Base-by-base conservation (phyloP, 2,113 vertebrate genomes). In the Antidorcas marsupialis region DNA sequence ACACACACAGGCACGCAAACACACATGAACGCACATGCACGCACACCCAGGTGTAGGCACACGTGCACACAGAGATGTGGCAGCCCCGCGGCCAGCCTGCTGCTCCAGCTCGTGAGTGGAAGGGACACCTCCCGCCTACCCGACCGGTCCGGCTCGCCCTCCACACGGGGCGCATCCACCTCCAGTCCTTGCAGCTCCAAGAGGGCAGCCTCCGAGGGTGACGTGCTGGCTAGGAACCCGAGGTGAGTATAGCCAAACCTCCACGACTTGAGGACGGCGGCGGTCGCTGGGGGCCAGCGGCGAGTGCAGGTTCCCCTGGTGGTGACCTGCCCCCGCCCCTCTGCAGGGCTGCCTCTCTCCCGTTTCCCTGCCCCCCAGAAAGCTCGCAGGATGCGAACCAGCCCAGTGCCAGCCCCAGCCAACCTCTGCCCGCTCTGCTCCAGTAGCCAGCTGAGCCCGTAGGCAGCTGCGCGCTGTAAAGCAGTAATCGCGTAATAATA, bases 281-380 rank as follows among this genome's bases (percentile, higher is more conserved):
- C 21, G 1, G 71, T 13, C 23, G 23, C 6, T 21, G n/a, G 11
- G 36, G 71, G 36, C 36, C 71, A 76, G 71, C 36, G 5, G 12
- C 11, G 1, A 1, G 3, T 5, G 23, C 71, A 43, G 11, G 36
- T 13, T 25, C 21, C 36, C 67, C 21, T 0, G 2, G 21, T 7
- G 36, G 23, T 19, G 21, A 76, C 11, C 21, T 14, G 71, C 36
- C 71, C 23, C 6, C 23, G 3, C 39, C 11, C 36, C 36, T 27
- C 36, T 74, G 23, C 36, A 39, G 21, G 36, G 21, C 36, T 14
- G 36, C 71, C 71, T 23, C 36, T 74, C 36, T 14, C 36, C 36
- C 0, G 23, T 27, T 39, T 43, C 36, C 39, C 12, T 14, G 67
- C 19, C 36, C 71, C 8, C 11, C 11, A 13, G 21, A 43, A 43